These are phyloP conservation scores for Vanessa atalanta DNA, from an alignment of 1,140 invertebrate species.

Conservation along the genomic window DNA sequence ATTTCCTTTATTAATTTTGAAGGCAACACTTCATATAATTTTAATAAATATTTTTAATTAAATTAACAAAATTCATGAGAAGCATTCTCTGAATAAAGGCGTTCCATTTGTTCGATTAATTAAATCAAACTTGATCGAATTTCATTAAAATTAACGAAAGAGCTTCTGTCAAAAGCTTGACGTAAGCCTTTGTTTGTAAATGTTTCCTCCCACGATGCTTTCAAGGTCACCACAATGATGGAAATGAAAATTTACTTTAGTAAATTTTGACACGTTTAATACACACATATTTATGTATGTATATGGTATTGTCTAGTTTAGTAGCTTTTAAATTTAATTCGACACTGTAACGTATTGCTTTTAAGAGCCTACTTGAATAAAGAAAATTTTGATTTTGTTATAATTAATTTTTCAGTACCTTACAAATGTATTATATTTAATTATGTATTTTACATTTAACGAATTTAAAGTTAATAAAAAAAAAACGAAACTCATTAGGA, in stretches of 20 bases:
- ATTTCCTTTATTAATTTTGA: no score
- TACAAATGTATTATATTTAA: no score
- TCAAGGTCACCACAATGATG: constrained; percentile 3
- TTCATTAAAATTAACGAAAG: constrained; percentile 28
- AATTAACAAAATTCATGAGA: background rate
- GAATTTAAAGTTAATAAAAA: no score
- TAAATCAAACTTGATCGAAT: constrained; percentile 16
- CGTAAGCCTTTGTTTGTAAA: constrained; percentile 15
- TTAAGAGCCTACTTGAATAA: no score
- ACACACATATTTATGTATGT: background rate
- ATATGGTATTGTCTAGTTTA: background rate
- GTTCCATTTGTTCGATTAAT: constrained; percentile 21
- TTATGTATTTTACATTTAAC: no score
- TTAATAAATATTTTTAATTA: background rate
- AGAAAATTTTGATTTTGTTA: background rate
- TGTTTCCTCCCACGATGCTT: constrained; percentile 3
- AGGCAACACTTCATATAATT: no score
- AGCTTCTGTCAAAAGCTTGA: constrained; percentile 20
- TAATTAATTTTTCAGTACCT: background rate
- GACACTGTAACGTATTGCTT: no score
- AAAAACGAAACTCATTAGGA: no score
- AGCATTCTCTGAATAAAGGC: constrained; percentile 4
- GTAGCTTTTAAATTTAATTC: background rate
- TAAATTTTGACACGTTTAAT: constrained; percentile 4
- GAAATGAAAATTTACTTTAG: constrained; percentile 10